Conservation (phyloP, 2,797 vertebrate genomes). For the Pangasius larnaudii region DNA sequence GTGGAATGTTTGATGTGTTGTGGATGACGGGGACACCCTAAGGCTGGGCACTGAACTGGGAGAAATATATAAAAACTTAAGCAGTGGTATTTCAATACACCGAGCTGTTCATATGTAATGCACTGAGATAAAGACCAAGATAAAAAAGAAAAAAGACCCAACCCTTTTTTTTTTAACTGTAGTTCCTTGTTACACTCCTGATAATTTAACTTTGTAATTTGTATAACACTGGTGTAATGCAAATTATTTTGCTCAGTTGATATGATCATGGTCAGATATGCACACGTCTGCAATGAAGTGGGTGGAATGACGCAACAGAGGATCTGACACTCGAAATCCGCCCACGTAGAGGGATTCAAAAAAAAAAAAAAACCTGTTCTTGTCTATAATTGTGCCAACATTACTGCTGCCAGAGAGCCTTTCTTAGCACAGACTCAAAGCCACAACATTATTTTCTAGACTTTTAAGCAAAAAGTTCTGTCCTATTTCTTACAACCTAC, state of each 20-base stretch:
- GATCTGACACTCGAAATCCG: slow-evolving; percentile 16
- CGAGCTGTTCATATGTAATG: not conserved
- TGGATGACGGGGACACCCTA: not conserved
- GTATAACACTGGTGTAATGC: not conserved
- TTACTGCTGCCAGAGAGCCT: slow-evolving; percentile 12
- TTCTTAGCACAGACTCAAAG: not conserved
- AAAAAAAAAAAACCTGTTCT: not conserved
- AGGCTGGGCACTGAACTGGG: not conserved
- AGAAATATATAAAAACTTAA: not conserved
- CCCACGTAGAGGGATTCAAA: not conserved
- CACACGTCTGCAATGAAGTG: not conserved
- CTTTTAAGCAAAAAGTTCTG: slow-evolving; percentile 1
- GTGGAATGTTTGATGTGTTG: slow-evolving; percentile 2
- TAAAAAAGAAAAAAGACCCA: not conserved
- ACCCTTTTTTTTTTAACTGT: not conserved
- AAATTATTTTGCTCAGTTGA: slow-evolving; percentile 8
- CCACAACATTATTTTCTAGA: slow-evolving; percentile 10
- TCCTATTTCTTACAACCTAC: slow-evolving; percentile 19
- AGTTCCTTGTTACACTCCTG: not conserved
- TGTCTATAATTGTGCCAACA: slow-evolving; percentile 20
- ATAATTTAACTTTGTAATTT: not conserved
- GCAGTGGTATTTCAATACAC: not conserved
- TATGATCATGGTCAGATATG: not conserved
- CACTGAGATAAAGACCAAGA: not conserved
- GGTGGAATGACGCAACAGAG: slow-evolving; percentile 22